Base-by-base conservation (phyloP, 2,888 invertebrate genomes). In the Erpobdella octoculata region DNA sequence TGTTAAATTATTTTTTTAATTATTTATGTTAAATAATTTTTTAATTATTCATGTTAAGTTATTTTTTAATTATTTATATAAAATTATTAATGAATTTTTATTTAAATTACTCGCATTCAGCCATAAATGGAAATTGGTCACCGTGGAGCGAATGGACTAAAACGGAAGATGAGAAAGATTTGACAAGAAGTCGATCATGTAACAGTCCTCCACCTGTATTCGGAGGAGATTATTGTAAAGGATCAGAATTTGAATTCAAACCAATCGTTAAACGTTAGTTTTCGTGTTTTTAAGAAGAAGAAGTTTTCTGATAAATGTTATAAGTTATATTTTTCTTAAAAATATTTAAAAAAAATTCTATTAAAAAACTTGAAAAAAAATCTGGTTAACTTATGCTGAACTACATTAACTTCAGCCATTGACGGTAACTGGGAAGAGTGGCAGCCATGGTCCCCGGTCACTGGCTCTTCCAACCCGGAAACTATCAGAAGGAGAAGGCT, bases 201-300 rank as follows among this genome's bases (percentile, higher is more conserved):
- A 77, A 81, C 73, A 78, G 78, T 62, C 82, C 83, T 0, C 70
- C 74, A 15, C 80, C 82, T 1, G 74, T 76, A 38, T 77, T 79
- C 75, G 81, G 80, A 41, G 83, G 83, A 21, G 37, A 53, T 6
- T 35, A 35, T 38, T 69, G 69, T 69, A 46, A 33, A 15, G 69
- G 69, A 25, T 18, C 58, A 9, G 15, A 62, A 31, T 62, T 28
- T 12, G 62, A 62, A 35, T 28, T 35, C 21, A 28, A 21, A 53
- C 53, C 53, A 2, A 28, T 53, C 28, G 53, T 53, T 53, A 53
- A 3, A n/a, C 53, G 53, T 53, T 25, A 1, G 53, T 53, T 53
- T 53, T 9, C n/a, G n/a, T n/a, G n/a, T n/a, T n/a, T n/a, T n/a
- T n/a, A n/a, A n/a, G n/a, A n/a, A n/a, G n/a, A n/a, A n/a, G n/a